Conservation (phyloP, 2,888 invertebrate genomes). For the Ryuthela nishihirai region DNA sequence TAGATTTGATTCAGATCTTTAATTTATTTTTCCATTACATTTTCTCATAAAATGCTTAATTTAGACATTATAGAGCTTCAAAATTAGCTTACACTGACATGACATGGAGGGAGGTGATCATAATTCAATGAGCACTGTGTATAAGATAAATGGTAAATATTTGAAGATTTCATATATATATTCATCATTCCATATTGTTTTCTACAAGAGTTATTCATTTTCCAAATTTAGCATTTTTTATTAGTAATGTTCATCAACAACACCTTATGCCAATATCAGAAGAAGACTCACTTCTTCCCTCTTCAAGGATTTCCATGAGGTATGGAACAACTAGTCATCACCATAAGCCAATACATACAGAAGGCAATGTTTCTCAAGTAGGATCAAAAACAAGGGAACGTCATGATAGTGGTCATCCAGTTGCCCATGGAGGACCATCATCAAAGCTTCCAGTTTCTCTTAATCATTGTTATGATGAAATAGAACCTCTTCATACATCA, state of each 20-base stretch:
- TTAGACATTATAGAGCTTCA: too few relatives aligned
- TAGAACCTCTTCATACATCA: too few relatives aligned
- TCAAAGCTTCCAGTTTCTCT: slow-evolving; percentile 14
- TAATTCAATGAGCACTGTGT: too few relatives aligned
- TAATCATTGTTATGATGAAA: slow-evolving; percentile 25
- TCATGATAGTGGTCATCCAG: slow-evolving; percentile 11
- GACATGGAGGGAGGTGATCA: too few relatives aligned
- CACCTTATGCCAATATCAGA: slow-evolving; percentile 19
- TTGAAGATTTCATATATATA: background rate
- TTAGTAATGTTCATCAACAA: slow-evolving; percentile 14
- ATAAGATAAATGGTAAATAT: background rate
- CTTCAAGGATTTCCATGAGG: background rate
- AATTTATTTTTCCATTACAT: too few relatives aligned
- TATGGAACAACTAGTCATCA: slow-evolving; percentile 13
- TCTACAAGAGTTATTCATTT: background rate
- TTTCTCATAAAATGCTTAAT: too few relatives aligned
- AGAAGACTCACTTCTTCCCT: slow-evolving; percentile 7
- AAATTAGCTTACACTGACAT: too few relatives aligned
- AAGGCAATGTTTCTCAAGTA: background rate
- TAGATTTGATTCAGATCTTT: too few relatives aligned
- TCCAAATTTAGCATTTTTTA: background rate
- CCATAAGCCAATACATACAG: background rate
- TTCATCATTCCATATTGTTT: background rate
- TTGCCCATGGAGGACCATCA: background rate
- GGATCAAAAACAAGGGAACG: slow-evolving; percentile 3